Base-by-base conservation (phyloP, 2,888 invertebrate genomes). In the Poecilobothrus nobilitatus region DNA sequence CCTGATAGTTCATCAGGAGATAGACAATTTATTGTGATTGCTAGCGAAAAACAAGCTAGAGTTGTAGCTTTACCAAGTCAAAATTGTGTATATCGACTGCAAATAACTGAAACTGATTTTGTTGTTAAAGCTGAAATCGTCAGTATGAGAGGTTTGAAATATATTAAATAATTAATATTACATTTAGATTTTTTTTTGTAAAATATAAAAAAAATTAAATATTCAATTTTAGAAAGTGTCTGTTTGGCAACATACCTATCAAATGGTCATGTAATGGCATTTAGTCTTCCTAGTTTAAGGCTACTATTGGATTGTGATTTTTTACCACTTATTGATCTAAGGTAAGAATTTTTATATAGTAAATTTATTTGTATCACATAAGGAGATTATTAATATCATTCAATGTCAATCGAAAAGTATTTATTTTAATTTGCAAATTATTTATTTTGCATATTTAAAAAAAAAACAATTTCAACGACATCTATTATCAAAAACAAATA, bases 41-140 rank as follows among this genome's bases (percentile, higher is more conserved):
- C 92, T 72, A 95, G 95, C 70, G 97, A 97, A 84, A 96, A 95
- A 84, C 94, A 97, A 85, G 95, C 94, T 72, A 87, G 94, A 76
- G 93, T 97, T 73, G 91, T 97, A 73, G 94, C 95, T 74, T 87
- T 97, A 79, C 97, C 97, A 73, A 95, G 95, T 76, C 97, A 97
- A 84, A 94, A 92, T 81, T 95, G 95, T 84, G 90, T 95, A 75
- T 95, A 94, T 84, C 88, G 95, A 76, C 92, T 93, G 82, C 95
- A 95, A 83, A 87, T 97, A 75, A 92, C 94, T 72, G 96, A 97
- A 78, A 88, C 90, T 12, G 94, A 95, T 83, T 94, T 95, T 83
- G 95, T 96, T 72, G 93, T 96, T 73, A 94, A 94, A 84, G 94
- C 96, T 70, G 95, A 96, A 84, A 91, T 95, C 77, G 91, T 94